These are phyloP conservation scores for Lepidocolaptes lacrymiger DNA, from an alignment of 2,797 vertebrate genomes.

Conservation along the genomic window DNA sequence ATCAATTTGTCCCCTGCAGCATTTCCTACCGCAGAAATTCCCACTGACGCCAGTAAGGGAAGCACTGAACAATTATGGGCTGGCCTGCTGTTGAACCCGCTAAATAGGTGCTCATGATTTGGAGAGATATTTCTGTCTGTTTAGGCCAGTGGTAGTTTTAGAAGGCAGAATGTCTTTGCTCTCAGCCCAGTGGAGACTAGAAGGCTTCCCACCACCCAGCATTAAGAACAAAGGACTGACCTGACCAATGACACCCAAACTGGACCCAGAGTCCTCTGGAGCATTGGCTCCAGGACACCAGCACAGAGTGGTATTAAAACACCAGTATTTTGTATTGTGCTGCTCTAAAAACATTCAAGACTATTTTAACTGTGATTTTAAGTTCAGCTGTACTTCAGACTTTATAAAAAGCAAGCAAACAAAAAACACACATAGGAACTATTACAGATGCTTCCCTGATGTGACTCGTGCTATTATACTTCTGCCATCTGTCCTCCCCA, in stretches of 20 bases:
- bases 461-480: background rate
- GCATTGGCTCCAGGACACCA: background rate
- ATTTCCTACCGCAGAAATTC: conserved; percentile 37
- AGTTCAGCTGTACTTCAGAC: background rate
- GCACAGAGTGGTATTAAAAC: background rate
- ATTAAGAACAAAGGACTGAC: background rate
- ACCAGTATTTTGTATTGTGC: background rate
- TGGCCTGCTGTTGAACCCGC: background rate
- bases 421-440: background rate
- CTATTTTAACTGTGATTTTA: background rate
- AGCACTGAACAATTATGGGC: background rate
- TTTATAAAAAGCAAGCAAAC: background rate
- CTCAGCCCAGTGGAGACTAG: background rate
- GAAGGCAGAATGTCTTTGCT: background rate
- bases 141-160: background rate
- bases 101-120: conserved; percentile 4
- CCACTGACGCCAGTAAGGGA: background rate
- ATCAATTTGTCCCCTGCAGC: conserved; percentile 60
- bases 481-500: background rate
- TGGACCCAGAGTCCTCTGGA: background rate
- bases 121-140: background rate
- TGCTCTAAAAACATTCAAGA: background rate
- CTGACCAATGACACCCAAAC: background rate
- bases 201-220: background rate
- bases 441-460: background rate